phyloP scores from a whole-genome alignment of 2,797 vertebrate genomes.

The Periophthalmus magnuspinnatus region DNA sequence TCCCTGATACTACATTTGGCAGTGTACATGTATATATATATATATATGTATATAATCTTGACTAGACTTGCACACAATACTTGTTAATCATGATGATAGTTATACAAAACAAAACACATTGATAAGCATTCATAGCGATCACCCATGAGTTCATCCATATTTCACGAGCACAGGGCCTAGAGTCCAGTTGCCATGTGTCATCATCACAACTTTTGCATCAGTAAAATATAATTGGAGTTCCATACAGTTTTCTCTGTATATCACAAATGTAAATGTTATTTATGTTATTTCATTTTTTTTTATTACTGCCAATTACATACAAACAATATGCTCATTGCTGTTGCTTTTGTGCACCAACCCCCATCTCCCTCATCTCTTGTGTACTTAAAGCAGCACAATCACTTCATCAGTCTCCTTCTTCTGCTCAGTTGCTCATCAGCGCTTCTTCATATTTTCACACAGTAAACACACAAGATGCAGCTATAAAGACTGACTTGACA shows the following conservation, averaged over 20 bases:
- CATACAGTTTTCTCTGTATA: neutral
- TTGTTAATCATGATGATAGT: too few relatives aligned
- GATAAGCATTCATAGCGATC: neutral
- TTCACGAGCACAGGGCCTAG: neutral
- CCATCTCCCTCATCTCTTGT: conserved; percentile 22
- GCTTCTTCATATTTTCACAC: conserved; percentile 61
- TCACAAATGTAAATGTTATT: neutral
- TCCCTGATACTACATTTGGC: neutral
- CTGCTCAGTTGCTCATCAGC: conserved; percentile 65
- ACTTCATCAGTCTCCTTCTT: conserved; percentile 77
- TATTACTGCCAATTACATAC: conserved; percentile 28
- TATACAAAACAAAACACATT: neutral
- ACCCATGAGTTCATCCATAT: neutral
- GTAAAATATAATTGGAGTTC: neutral
- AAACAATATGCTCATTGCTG: conserved; percentile 36
- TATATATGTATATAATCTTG: neutral
- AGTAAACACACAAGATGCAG: conserved; percentile 29
- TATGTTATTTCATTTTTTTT: too few relatives aligned
- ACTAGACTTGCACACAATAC: too few relatives aligned
- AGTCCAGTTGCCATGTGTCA: neutral
- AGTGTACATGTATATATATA: neutral
- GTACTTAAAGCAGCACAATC: conserved; percentile 57
- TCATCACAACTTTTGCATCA: neutral
- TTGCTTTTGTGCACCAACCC: conserved; percentile 33
- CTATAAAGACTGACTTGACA: conserved; percentile 30